A percentile compares a stretch with the other conserved stretches of the same genome.
phyloP scores from a whole-genome alignment of 2,797 vertebrate species.

The Pangasius sanitwongsei region DNA sequence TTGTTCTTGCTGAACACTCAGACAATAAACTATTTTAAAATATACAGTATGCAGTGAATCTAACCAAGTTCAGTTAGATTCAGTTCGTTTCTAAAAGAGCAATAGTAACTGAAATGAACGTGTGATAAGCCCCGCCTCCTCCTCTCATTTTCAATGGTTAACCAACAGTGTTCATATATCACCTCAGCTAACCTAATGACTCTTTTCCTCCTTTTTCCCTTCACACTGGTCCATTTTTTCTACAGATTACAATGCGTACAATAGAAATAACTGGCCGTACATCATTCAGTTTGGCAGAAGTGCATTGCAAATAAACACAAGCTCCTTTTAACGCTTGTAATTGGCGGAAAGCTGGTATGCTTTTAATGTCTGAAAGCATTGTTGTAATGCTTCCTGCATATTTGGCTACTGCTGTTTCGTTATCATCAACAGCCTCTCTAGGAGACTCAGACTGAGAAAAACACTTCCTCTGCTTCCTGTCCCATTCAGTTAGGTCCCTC shows the following conservation, averaged over 20 bases:
- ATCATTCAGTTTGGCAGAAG: constrained; percentile 18
- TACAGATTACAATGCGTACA: neutral
- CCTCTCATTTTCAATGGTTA: neutral
- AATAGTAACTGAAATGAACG: neutral
- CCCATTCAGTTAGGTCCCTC: constrained; percentile 1
- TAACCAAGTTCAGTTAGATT: neutral
- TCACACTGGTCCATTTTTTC: neutral
- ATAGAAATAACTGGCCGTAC: constrained; percentile 10
- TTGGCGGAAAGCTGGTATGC: neutral
- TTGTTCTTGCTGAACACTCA: neutral
- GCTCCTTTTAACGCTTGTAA: constrained; percentile 8
- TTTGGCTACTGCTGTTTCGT: constrained; percentile 50
- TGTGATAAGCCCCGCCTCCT: neutral
- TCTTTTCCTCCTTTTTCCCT: constrained; percentile 2
- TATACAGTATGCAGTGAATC: neutral
- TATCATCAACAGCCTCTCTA: constrained; percentile 52
- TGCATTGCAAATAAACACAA: constrained; percentile 7
- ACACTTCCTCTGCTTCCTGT: constrained; percentile 66
- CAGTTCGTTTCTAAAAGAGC: neutral
- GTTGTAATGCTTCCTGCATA: constrained; percentile 48
- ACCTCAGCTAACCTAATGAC: constrained; percentile 19
- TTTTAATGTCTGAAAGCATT: constrained; percentile 35
- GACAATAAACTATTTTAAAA: neutral
- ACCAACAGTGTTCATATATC: neutral
- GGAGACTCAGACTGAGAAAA: constrained; percentile 59